Percentiles rank a stretch among this genome's conserved stretches.
phyloP scores from a whole-genome alignment of 2,888 invertebrate genomes.

The Cabera pusaria region DNA sequence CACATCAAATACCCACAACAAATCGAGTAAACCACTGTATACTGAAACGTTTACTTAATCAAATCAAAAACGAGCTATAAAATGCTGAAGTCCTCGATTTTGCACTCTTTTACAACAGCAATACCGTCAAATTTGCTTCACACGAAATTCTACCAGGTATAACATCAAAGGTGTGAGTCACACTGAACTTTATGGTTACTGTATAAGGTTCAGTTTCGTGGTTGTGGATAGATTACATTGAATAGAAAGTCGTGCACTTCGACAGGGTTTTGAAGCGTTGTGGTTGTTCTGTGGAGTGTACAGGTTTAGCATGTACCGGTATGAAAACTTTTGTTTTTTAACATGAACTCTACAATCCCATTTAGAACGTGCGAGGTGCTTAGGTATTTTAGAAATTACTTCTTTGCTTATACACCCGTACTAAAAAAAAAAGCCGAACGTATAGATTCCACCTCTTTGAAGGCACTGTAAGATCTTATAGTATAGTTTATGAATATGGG shows the following conservation, averaged over 20 bases:
- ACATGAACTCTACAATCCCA: too few species aligned
- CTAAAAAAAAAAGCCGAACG: too few species aligned
- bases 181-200: background rate
- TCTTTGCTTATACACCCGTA: too few species aligned
- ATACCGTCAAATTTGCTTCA: background rate
- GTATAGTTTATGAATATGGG: too few species aligned
- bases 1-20: background rate
- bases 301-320: too few species aligned
- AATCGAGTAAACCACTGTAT: background rate
- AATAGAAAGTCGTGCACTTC: constrained; percentile 3
- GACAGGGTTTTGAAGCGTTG: constrained; percentile 2
- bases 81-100: too few species aligned
- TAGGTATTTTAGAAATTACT: too few species aligned
- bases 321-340: too few species aligned
- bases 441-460: too few species aligned
- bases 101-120: background rate
- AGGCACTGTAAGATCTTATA: too few species aligned
- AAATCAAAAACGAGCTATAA: constrained; percentile 2
- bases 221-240: background rate
- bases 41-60: background rate
- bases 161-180: background rate
- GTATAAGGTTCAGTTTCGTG: background rate
- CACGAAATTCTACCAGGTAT: too few species aligned
- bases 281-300: background rate
- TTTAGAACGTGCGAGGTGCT: too few species aligned